Evolutionary conservation across 2,113 vertebrate genomes (phyloP), one percentile per base, ranked within the genome.

Genomic region (Colinus virginianus): DNA sequence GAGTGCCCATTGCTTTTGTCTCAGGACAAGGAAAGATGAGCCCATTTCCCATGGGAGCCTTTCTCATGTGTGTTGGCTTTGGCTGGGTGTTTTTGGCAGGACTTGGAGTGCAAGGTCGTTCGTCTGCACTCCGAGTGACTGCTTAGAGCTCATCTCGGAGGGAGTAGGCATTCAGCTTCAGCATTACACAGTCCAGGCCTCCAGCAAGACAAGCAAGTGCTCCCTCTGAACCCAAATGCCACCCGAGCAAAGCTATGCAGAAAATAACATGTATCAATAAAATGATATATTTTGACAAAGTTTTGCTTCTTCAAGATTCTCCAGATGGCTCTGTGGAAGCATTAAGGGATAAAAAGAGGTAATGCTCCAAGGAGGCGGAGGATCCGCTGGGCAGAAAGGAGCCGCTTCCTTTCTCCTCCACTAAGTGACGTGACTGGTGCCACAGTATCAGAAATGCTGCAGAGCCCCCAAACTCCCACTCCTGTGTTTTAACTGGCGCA

Each of bases 401-500:
- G 46, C 20, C 51, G 83, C 86, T 92, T 58, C 78, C 49, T 42
- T 87, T 76, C 83, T 42, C 45, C 62, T 70, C 68, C 43, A 3
- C 49, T 9, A 36, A 74, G 90, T 38, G 84, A 92, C 32, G 20
- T 46, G 84, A 40, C 81, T 94, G 90, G 92, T 95, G 95, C 92
- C 90, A 87, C 94, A 84, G 76, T 96, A 96, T 91, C 89, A 94
- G 89, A 80, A 90, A 75, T 5, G 79, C 87, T 88, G 71, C 93
- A 85, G 71, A 96, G 82, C 75, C 78, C 77, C 84, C 83, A 17
- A 34, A 90, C 93, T 96, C 95, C 94, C 93, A 94, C 96, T 94
- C 46, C 84, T 61, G 68, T 36, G 75, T 51, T 96, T 95, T 87
- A 96, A 91, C 90, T 77, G 66, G 82, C 3, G 46, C 89, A 96